Percentiles rank a stretch among this genome's conserved stretches.
Evolutionary conservation across 30 jellyfish, hydroid and myxozoan species (phyloP).

Genomic region (Sanderia malayensis): DNA sequence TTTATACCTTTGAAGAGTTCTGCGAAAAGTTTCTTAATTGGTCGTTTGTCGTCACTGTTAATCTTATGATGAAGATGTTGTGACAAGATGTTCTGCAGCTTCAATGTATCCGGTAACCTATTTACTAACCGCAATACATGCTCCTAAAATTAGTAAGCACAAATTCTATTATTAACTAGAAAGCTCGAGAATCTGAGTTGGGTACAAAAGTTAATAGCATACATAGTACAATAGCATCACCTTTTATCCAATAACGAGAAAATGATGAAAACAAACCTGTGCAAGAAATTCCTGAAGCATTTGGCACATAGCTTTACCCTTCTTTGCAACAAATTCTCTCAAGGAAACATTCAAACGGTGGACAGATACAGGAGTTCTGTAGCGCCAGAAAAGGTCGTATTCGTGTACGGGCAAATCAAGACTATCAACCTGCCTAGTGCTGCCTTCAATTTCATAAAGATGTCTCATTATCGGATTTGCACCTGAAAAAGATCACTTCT

Average conservation of each 20-base stretch:
- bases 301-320: conserved; percentile 25
- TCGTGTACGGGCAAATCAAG: conserved; percentile 18
- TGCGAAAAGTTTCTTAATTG: conserved; percentile 13
- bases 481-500: background rate
- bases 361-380: conserved; percentile 53
- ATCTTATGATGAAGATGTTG: conserved; percentile 13
- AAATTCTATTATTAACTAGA: no score
- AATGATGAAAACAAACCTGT: conserved; percentile 35
- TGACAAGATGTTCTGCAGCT: conserved; percentile 46
- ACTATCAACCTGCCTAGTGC: conserved; percentile 4
- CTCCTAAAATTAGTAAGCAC: no score
- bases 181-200: no score
- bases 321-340: conserved; percentile 21
- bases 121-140: conserved; percentile 27
- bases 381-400: conserved; percentile 57
- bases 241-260: no score
- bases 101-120: conserved; percentile 45
- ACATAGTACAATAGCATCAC: no score
- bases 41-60: conserved; percentile 18
- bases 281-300: conserved; percentile 25
- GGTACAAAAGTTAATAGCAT: no score
- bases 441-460: conserved; percentile 53
- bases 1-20: conserved; percentile 16
- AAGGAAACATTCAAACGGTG: conserved; percentile 19
- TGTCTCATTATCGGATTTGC: conserved; percentile 27